These are phyloP conservation scores for Radopholus similis DNA, from an alignment of 1,140 invertebrate genomes.

Conservation along the genomic window DNA sequence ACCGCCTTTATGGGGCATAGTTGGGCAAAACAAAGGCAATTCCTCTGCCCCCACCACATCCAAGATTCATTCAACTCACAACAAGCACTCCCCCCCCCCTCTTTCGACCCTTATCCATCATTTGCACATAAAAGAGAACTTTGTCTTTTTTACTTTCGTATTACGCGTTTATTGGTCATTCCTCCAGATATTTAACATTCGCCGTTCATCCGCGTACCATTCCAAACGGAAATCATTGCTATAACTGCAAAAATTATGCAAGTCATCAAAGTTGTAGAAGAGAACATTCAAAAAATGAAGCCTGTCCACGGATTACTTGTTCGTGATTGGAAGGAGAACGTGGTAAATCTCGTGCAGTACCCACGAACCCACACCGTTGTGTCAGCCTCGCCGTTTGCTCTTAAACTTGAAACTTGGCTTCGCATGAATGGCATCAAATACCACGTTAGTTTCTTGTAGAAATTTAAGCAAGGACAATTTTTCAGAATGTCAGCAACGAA, in stretches of 20 bases:
- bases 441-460: background rate
- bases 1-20: no score
- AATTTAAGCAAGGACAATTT: background rate
- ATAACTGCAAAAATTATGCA: background rate
- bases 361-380: slow-evolving; percentile 75
- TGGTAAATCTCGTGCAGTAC: slow-evolving; percentile 89
- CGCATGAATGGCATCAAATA: slow-evolving; percentile 65
- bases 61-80: background rate
- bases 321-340: slow-evolving; percentile 79
- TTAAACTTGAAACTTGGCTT: slow-evolving; percentile 91
- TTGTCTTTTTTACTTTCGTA: background rate
- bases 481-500: slow-evolving; percentile 49
- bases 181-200: background rate
- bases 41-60: background rate
- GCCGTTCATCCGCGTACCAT: background rate
- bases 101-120: background rate
- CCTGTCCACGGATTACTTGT: slow-evolving; percentile 20
- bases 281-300: slow-evolving; percentile 7
- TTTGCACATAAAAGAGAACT: background rate
- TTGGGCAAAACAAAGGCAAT: no score
- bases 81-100: background rate
- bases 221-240: background rate
- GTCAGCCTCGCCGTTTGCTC: slow-evolving; percentile 81
- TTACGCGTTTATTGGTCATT: background rate
- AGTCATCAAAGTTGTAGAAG: background rate